A percentile compares a stretch with the other conserved stretches of the same genome.
phyloP scores from a whole-genome alignment of 2,113 vertebrate species.

The Sigmodon hispidus region DNA sequence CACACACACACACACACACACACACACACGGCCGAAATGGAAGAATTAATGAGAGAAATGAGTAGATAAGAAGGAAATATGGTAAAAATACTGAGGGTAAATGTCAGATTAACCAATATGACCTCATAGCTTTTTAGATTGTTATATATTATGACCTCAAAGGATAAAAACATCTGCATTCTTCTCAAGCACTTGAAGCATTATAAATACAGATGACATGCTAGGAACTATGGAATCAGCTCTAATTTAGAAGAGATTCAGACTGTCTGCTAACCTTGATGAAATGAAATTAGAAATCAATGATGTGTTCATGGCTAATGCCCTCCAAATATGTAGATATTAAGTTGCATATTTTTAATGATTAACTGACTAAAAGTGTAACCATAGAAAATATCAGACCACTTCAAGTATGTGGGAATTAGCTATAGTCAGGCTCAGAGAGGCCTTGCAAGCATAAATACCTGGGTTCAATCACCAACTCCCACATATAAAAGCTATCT shows the following conservation, averaged over 20 bases:
- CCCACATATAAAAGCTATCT: too few relatives aligned
- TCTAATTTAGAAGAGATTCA: background rate
- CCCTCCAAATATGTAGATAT: background rate
- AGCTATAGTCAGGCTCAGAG: background rate
- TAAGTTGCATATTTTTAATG: constrained; percentile 14
- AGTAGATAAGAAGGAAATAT: background rate
- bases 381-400: background rate
- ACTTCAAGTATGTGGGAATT: background rate
- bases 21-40: background rate
- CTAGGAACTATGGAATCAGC: background rate
- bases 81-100: background rate
- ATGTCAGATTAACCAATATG: background rate
- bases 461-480: background rate
- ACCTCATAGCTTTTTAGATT: constrained; percentile 9
- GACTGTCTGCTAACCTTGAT: constrained; percentile 31
- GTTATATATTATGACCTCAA: background rate
- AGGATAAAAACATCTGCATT: background rate
- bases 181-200: background rate
- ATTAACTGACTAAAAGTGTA: background rate
- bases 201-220: background rate
- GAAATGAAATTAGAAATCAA: constrained; percentile 58
- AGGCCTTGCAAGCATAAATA: background rate
- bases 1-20: background rate
- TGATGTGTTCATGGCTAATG: background rate
- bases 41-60: background rate